Conservation (phyloP, 2,888 invertebrate species). For the Andrena dorsata region DNA sequence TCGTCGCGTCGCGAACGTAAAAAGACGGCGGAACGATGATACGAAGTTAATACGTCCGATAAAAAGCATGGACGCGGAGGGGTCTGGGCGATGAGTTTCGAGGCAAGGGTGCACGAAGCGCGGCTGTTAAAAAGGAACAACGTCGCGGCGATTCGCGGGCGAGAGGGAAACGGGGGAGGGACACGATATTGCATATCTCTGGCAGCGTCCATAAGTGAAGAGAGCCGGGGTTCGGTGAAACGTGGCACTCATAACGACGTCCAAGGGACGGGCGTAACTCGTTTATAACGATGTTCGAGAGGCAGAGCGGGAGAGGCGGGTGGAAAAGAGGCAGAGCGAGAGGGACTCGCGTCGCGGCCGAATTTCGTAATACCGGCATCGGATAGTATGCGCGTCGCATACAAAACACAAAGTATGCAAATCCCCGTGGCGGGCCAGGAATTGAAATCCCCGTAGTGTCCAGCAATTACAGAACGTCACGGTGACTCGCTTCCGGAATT, state of each 20-base stretch:
- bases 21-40: slow-evolving; percentile 2
- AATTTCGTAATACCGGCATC: slow-evolving; percentile 70
- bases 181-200: slow-evolving; percentile 50
- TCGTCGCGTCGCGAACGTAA: neutral
- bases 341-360: slow-evolving; percentile 62
- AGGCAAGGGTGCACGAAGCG: neutral
- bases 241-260: slow-evolving; percentile 72
- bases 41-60: slow-evolving; percentile 30
- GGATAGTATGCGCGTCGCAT: slow-evolving; percentile 65
- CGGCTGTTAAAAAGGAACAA: slow-evolving; percentile 25
- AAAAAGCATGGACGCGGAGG: slow-evolving; percentile 3
- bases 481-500: slow-evolving; percentile 68
- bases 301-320: neutral
- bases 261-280: slow-evolving; percentile 58
- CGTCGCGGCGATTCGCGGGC: slow-evolving; percentile 11
- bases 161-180: slow-evolving; percentile 4
- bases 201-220: slow-evolving; percentile 46
- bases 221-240: slow-evolving; percentile 52
- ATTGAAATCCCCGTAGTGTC: slow-evolving; percentile 73
- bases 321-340: slow-evolving; percentile 1
- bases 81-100: neutral
- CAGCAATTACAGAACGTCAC: slow-evolving; percentile 72
- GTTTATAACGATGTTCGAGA: slow-evolving; percentile 56
- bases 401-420: slow-evolving; percentile 75
- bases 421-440: slow-evolving; percentile 60